A percentile compares a stretch with the other conserved stretches of the same genome.
Evolutionary conservation across 2,888 invertebrate species (phyloP).

Genomic region (Noctuana brunneofusca): DNA sequence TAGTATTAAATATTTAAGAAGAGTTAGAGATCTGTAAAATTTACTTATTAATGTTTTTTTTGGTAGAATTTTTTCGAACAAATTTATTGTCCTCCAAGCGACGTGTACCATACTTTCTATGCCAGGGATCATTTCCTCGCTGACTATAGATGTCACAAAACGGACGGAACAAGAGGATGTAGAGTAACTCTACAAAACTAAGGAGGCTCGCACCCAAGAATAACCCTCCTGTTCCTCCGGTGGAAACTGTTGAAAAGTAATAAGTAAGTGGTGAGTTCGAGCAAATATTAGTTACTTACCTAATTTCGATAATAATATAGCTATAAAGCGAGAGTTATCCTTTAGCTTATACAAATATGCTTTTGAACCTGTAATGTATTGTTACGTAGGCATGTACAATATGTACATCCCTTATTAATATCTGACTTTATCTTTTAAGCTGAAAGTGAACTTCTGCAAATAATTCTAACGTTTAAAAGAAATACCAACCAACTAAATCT

Average conservation of each 20-base stretch:
- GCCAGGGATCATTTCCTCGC: slow-evolving; percentile 71
- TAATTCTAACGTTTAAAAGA: not conserved
- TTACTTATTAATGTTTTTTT: slow-evolving; percentile 10
- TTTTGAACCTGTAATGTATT: too few relatives aligned
- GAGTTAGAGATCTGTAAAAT: not conserved
- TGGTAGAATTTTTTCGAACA: slow-evolving; percentile 27
- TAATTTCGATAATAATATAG: too few relatives aligned
- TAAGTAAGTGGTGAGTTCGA: too few relatives aligned
- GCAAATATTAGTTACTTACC: too few relatives aligned
- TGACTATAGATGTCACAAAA: slow-evolving; percentile 74
- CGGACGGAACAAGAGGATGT: slow-evolving; percentile 78
- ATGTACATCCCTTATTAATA: too few relatives aligned
- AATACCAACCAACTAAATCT: slow-evolving; percentile 86
- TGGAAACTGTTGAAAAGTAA: slow-evolving; percentile 76
- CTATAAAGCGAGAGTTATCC: too few relatives aligned
- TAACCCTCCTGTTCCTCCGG: slow-evolving; percentile 85
- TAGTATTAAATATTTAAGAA: too few relatives aligned
- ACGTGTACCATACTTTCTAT: slow-evolving; percentile 63
- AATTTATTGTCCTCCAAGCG: slow-evolving; percentile 64
- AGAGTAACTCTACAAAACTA: slow-evolving; percentile 85
- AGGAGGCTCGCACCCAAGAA: slow-evolving; percentile 86
- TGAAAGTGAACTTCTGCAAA: not conserved
- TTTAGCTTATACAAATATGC: too few relatives aligned
- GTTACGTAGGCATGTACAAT: too few relatives aligned
- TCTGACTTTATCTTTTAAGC: too few relatives aligned